Base-by-base conservation (phyloP, 2,888 invertebrate genomes). In the Eupithecia abbreviata region DNA sequence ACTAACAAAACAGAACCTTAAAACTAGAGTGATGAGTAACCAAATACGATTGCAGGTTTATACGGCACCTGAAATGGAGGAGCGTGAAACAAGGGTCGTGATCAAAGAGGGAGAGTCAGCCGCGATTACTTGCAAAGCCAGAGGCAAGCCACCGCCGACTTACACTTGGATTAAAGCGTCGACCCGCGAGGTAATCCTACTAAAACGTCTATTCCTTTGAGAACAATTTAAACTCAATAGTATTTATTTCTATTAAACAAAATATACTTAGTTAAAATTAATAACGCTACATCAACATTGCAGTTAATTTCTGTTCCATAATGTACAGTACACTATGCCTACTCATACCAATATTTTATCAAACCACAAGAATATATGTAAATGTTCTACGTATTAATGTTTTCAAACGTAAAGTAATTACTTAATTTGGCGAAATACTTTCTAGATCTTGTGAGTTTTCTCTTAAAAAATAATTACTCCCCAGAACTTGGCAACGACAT, bases 101-200 rank as follows among this genome's bases (percentile, higher is more conserved):
- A 97, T 98, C 4, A 96, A 97, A 62, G 98, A 98, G 92, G 98
- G 98, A 0, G 97, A 98, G 89, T 95, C 96, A 49, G 97, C 97
- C 55, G 96, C 96, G 2, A 96, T 98, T 58, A 95, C 96, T 74
- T 98, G 98, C 89, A 96, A 96, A 83, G 98, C 98, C 0, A 96
- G 94, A 65, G 98, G 98, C 30, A 98, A 98, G 89, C 98, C 98
- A 2, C 96, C 96, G 18, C 98, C 98, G 68, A 96, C 96, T 76
- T 98, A 97, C 87, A 96, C 96, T 49, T 98, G 98, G 98, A 97
- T 98, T 76, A 97, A 97, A 85, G 96, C 96, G 77, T 94, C 96
- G 73, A 96, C 96, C 2, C 96, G 97, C 73, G 96, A 96, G 88
- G 95, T 94, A 89, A 79, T 67, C 55, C 62, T 51, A 18, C 45